These are phyloP conservation scores for Xenopus petersii DNA, from an alignment of 2,797 vertebrate genomes.

Conservation along the genomic window DNA sequence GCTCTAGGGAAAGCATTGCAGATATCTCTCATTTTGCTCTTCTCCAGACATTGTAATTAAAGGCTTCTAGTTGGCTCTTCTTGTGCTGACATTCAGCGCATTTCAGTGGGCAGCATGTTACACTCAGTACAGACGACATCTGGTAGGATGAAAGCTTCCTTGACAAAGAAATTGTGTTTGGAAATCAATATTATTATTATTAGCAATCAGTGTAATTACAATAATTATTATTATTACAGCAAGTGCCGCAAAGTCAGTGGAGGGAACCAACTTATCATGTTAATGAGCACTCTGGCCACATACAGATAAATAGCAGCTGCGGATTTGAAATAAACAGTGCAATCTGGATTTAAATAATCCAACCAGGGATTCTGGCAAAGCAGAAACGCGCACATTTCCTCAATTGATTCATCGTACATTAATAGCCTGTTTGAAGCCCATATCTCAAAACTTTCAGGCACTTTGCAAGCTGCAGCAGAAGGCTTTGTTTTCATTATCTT, in stretches of 20 bases:
- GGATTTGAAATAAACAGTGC: conserved; percentile 68
- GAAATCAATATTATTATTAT: conserved; percentile 29
- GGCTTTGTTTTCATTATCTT: conserved; percentile 20
- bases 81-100: too few relatives aligned
- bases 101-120: background rate
- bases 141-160: conserved; percentile 7
- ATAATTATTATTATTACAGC: conserved; percentile 37
- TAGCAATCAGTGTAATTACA: conserved; percentile 40
- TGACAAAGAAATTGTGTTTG: conserved; percentile 1
- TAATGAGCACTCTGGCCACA: conserved; percentile 57
- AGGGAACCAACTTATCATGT: conserved; percentile 46
- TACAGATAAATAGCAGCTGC: conserved; percentile 63
- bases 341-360: conserved; percentile 65
- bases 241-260: conserved; percentile 29
- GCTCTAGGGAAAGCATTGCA: too few relatives aligned
- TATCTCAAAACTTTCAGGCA: conserved; percentile 49
- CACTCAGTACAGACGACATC: background rate
- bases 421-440: conserved; percentile 58
- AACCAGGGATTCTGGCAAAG: conserved; percentile 58
- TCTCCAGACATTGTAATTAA: too few relatives aligned
- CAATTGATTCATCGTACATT: conserved; percentile 61
- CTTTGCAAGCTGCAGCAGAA: conserved; percentile 3
- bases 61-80: too few relatives aligned
- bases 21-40: too few relatives aligned
- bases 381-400: conserved; percentile 59